Evolutionary conservation across 2,797 vertebrate genomes (phyloP).

Genomic region (Peromyscus melanophrys): DNA sequence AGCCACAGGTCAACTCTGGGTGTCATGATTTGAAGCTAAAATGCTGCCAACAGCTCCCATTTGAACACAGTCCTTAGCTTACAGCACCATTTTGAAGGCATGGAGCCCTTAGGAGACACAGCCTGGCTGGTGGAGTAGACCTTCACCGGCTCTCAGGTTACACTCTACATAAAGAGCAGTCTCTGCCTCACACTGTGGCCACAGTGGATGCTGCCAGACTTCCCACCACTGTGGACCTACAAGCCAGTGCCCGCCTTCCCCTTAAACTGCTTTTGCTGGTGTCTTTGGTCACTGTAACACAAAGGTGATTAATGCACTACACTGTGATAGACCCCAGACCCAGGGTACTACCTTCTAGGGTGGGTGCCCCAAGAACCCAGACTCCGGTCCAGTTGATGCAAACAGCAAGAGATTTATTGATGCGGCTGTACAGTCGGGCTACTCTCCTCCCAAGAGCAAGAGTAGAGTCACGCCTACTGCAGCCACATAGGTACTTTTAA

Average conservation of each 20-base stretch:
- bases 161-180: not conserved
- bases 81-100: not conserved
- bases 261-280: not conserved
- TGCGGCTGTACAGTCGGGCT: no score
- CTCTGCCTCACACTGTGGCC: not conserved
- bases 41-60: not conserved
- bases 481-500: no score
- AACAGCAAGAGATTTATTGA: no score
- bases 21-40: not conserved
- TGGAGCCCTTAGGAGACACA: not conserved
- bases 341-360: no score
- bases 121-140: not conserved
- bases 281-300: not conserved
- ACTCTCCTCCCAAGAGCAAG: no score
- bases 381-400: no score
- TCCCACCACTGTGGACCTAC: not conserved
- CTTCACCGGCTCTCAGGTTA: not conserved
- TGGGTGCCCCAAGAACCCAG: no score
- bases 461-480: no score
- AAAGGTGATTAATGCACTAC: not conserved
- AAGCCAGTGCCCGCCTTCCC: not conserved
- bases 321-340: no score
- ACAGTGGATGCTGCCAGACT: not conserved
- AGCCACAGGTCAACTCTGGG: not conserved
- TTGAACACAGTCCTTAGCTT: not conserved